Evolutionary conservation across 1,140 invertebrate species (phyloP).

Genomic region (Metaphire vulgaris): DNA sequence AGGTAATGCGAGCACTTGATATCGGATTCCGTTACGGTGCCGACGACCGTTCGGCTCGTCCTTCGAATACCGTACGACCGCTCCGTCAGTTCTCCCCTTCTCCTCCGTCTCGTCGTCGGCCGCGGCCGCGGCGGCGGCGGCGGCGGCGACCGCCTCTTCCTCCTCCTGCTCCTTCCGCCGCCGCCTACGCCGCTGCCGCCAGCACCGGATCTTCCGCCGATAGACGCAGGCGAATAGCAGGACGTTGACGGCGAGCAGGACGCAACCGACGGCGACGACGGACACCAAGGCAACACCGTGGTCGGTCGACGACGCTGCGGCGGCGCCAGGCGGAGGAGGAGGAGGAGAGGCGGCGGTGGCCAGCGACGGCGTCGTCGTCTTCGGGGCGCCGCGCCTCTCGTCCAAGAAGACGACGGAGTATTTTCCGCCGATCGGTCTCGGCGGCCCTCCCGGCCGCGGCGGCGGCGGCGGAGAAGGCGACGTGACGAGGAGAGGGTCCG

Average conservation of each 20-base stretch:
- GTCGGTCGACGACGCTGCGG: too few species aligned
- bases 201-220: slow-evolving; percentile 68
- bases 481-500: not conserved
- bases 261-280: slow-evolving; percentile 86
- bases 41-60: not conserved
- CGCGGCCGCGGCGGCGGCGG: too few species aligned
- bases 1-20: not conserved
- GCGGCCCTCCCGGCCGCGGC: not conserved
- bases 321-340: too few species aligned
- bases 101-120: too few species aligned
- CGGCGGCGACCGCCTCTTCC: not conserved
- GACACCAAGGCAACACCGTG: slow-evolving; percentile 66
- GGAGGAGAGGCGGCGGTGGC: too few species aligned
- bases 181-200: not conserved
- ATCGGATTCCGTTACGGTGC: too few species aligned
- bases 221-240: slow-evolving; percentile 89
- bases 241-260: slow-evolving; percentile 78
- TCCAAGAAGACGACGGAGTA: not conserved
- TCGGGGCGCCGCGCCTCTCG: not conserved
- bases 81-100: not conserved
- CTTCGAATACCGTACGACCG: not conserved
- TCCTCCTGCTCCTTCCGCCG: not conserved
- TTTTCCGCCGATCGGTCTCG: not conserved
- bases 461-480: not conserved
- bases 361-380: not conserved